Percentiles rank a stretch among this genome's conserved stretches.
Conservation (phyloP, 2,113 vertebrate genomes). For the Gobius niger region DNA sequence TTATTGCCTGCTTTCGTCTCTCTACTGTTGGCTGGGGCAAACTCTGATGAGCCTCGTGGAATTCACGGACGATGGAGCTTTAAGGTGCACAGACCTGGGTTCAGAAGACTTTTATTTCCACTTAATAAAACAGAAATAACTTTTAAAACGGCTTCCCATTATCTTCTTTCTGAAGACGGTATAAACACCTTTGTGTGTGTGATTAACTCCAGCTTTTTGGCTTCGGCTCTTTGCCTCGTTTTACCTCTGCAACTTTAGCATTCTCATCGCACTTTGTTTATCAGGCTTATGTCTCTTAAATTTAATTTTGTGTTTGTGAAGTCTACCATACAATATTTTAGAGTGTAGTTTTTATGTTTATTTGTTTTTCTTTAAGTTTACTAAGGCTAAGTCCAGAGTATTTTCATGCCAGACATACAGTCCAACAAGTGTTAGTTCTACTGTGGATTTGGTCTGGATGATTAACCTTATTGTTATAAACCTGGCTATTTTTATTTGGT, state of each 20-base stretch:
- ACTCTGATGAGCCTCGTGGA: slow-evolving; percentile 20
- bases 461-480: slow-evolving; percentile 68
- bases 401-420: not conserved
- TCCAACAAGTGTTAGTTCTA: slow-evolving; percentile 67
- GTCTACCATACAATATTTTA: not conserved
- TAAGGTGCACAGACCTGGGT: not conserved
- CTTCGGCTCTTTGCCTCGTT: not conserved
- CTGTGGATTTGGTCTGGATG: slow-evolving; percentile 59
- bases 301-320: not conserved
- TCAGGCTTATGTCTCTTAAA: not conserved
- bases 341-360: not conserved
- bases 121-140: not conserved
- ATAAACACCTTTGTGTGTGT: slow-evolving; percentile 7
- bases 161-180: slow-evolving; percentile 3
- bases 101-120: not conserved
- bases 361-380: not conserved
- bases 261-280: not conserved
- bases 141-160: slow-evolving; percentile 1
- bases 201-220: slow-evolving; percentile 12
- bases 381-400: too few relatives aligned
- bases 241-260: not conserved
- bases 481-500: slow-evolving; percentile 79
- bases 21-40: slow-evolving; percentile 21
- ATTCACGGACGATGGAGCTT: slow-evolving; percentile 1
- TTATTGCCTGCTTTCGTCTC: slow-evolving; percentile 47